These are phyloP conservation scores for Penaeus monodon DNA, from an alignment of 2,888 invertebrate genomes.

Conservation along the genomic window DNA sequence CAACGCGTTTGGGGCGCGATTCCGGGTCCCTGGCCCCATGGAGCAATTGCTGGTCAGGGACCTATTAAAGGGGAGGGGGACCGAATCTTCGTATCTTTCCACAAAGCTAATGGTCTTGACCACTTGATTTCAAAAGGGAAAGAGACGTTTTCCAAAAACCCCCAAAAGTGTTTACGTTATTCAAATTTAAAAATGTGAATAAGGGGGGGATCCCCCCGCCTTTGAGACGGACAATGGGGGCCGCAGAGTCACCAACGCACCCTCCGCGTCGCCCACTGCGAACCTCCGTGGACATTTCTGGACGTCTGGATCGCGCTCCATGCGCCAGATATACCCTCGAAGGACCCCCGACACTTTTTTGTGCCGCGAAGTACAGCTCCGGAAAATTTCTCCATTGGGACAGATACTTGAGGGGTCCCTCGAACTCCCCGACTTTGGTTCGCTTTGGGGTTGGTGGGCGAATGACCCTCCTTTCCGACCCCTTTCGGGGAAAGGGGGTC, in stretches of 20 bases:
- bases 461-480: not conserved
- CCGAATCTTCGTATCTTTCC: too few species aligned
- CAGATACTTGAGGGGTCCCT: constrained; percentile 20
- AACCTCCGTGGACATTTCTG: constrained; percentile 32
- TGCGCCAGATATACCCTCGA: not conserved
- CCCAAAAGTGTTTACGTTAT: too few species aligned
- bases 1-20: too few species aligned
- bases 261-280: constrained; percentile 28
- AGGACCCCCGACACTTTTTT: not conserved
- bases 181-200: not conserved
- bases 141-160: too few species aligned
- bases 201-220: not conserved
- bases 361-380: constrained; percentile 11
- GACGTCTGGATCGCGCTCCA: not conserved
- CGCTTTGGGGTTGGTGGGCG: not conserved
- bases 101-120: too few species aligned
- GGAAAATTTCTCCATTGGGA: constrained; percentile 27
- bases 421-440: not conserved
- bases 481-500: not conserved
- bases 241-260: constrained; percentile 36
- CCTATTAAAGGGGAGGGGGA: too few species aligned
- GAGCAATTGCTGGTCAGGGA: too few species aligned
- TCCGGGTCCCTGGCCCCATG: too few species aligned
- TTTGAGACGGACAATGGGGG: constrained; percentile 15
- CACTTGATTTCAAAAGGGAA: too few species aligned